Conservation (phyloP, 2,797 vertebrate genomes). For the Megaceryle alcyon region DNA sequence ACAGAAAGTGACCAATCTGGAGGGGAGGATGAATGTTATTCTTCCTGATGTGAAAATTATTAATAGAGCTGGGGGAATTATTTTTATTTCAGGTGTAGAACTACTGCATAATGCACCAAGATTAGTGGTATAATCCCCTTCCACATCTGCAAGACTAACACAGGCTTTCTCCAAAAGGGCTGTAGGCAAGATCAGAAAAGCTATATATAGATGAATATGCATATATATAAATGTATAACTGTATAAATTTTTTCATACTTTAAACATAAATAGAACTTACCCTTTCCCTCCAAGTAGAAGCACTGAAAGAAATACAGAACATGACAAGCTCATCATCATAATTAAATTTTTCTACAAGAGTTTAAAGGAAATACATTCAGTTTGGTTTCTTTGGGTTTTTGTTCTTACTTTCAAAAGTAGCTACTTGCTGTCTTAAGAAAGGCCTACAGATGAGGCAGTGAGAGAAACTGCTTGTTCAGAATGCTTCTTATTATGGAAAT, state of each 20-base stretch:
- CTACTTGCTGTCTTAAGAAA: conserved; percentile 46
- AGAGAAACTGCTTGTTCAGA: conserved; percentile 51
- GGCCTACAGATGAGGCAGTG: conserved; percentile 46
- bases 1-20: conserved; percentile 21
- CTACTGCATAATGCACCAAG: neutral
- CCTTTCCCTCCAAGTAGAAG: neutral
- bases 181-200: conserved; percentile 4
- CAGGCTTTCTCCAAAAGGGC: neutral
- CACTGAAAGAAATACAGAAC: neutral
- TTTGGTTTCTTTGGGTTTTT: conserved; percentile 44
- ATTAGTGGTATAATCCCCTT: neutral
- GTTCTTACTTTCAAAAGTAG: conserved; percentile 58
- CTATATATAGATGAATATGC: neutral
- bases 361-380: conserved; percentile 52
- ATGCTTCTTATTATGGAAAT: conserved; percentile 54
- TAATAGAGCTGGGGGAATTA: conserved; percentile 19
- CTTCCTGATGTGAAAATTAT: conserved; percentile 34
- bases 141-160: neutral
- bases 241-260: neutral
- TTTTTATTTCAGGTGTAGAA: conserved; percentile 52
- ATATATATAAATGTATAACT: neutral
- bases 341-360: conserved; percentile 32
- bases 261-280: neutral
- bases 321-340: neutral
- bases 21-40: conserved; percentile 1